Base-by-base conservation (phyloP, 2,888 invertebrate genomes). In the Papilio protenor region DNA sequence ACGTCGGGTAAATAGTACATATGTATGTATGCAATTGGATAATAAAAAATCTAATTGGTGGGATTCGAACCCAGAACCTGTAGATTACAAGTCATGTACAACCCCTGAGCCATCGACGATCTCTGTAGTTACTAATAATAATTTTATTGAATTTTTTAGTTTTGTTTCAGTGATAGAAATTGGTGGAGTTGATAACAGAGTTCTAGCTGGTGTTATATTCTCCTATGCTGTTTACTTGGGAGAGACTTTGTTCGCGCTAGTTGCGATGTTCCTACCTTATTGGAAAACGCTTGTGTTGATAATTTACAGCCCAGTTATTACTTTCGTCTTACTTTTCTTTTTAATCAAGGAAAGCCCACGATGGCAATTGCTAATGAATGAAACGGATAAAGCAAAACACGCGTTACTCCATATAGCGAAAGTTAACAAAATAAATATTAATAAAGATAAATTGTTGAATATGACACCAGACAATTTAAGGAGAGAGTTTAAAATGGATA, bases 281-380 rank as follows among this genome's bases (percentile, higher is more conserved):
- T 94, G 94, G 94, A 92, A 91, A 78, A 86, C 84, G 0, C 82
- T 94, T 3, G 81, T 91, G 33, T 82, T 86, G 55, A 88, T 91
- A 23, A 89, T 91, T 52, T 91, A 91, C 80, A 86, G 86, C 2
- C 93, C 94, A 0, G 84, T 88, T 2, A 79, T 92, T 4, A 70
- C 92, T 57, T 91, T 90, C 79, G 75, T 93, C 16, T 80, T 81
- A 12, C 87, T 87, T 79, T 85, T 87, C 59, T 89, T 84, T 76
- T 33, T 92, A 1, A 49, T 92, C 12, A 84, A 85, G 57, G 94
- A 94, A 78, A 94, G 93, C 71, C 90, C 91, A 0, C 82, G 94
- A 79, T 94, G 94, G 94, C 89, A 88, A 75, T 87, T 94, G 1
- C 81, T 93, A 4, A 90, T 86, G 45, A 90, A 90, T 0, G 91